Percentiles rank a stretch among this genome's conserved stretches.
These are phyloP conservation scores for Schizothorax lantsangensis DNA, from an alignment of 2,797 vertebrate genomes.

Conservation along the genomic window DNA sequence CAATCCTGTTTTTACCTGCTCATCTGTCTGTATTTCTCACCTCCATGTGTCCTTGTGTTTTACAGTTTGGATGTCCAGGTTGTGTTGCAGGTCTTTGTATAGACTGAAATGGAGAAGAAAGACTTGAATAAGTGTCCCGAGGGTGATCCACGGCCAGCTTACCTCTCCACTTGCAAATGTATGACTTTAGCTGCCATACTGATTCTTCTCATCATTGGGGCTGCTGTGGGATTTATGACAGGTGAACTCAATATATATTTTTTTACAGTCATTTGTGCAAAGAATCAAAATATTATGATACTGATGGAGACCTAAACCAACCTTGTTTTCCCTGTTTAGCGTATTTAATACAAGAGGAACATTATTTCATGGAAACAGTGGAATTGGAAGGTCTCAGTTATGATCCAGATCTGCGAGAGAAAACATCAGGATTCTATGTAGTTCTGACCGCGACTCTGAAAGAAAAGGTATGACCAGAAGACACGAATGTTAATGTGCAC, in stretches of 20 bases:
- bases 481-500: not conserved
- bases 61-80: conserved; percentile 62
- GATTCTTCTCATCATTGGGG: conserved; percentile 73
- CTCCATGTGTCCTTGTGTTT: conserved; percentile 35
- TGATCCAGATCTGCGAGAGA: conserved; percentile 75
- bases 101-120: conserved; percentile 75
- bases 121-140: conserved; percentile 70
- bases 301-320: not conserved
- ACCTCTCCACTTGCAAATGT: conserved; percentile 63
- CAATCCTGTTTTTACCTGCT: not conserved
- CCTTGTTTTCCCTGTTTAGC: conserved; percentile 71
- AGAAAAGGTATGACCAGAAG: conserved; percentile 78
- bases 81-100: conserved; percentile 49
- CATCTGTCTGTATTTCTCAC: not conserved
- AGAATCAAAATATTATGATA: not conserved
- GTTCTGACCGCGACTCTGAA: conserved; percentile 82
- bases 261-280: not conserved
- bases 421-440: conserved; percentile 79
- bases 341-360: conserved; percentile 77
- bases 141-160: conserved; percentile 56
- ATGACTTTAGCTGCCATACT: conserved; percentile 66
- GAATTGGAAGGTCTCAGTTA: conserved; percentile 86
- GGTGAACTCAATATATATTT: not conserved
- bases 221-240: conserved; percentile 73
- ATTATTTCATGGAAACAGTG: conserved; percentile 86